Conservation (phyloP, 2,797 vertebrate genomes). For the Enteromius argenteus region DNA sequence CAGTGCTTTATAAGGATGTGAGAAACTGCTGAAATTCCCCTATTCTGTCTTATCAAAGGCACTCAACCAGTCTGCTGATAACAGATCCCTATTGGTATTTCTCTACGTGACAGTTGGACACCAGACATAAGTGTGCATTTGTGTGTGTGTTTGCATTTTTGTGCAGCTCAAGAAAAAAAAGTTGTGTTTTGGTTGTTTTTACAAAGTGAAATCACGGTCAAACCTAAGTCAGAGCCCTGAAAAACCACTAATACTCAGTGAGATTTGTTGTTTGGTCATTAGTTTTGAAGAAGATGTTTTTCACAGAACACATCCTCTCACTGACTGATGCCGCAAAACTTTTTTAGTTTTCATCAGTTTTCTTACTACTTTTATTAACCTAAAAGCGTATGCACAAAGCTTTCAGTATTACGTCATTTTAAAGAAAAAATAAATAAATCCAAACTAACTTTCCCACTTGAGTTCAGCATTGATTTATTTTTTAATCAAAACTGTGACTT, state of each 20-base stretch:
- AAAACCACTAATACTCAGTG: background rate
- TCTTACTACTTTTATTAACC: background rate
- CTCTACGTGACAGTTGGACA: slow-evolving; percentile 35
- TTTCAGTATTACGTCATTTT: background rate
- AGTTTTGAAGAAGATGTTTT: background rate
- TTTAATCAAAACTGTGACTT: slow-evolving; percentile 63
- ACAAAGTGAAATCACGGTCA: background rate
- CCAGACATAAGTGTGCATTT: slow-evolving; percentile 20
- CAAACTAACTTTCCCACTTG: background rate
- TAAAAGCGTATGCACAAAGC: background rate
- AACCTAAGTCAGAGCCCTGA: background rate
- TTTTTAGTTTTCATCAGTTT: too few relatives aligned
- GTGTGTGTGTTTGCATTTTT: slow-evolving; percentile 13
- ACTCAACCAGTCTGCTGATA: slow-evolving; percentile 55
- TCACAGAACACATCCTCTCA: background rate
- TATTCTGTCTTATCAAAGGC: slow-evolving; percentile 60
- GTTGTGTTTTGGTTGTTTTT: background rate
- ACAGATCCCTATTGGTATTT: slow-evolving; percentile 29
- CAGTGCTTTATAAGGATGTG: slow-evolving; percentile 72
- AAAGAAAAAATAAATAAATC: background rate
- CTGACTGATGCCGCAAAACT: too few relatives aligned
- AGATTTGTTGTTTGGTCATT: background rate
- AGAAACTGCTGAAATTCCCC: slow-evolving; percentile 65
- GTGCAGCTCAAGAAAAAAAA: background rate
- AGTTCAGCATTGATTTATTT: background rate